Evolutionary conservation across 2,888 invertebrate genomes (phyloP).

Genomic region (Cyrtodaria siliqua): DNA sequence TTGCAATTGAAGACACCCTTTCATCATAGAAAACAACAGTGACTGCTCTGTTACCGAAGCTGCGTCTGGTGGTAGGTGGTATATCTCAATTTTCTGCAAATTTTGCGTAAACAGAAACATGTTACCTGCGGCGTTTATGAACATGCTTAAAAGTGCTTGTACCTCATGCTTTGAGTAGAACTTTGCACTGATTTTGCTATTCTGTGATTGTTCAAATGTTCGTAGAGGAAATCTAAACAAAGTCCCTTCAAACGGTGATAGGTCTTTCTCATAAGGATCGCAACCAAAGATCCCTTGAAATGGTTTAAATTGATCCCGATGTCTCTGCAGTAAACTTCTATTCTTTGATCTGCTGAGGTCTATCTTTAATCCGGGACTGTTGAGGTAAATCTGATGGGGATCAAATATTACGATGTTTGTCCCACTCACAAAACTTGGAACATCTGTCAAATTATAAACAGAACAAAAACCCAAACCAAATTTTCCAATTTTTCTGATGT

Average conservation of each 20-base stretch:
- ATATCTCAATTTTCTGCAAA: slow-evolving; percentile 73
- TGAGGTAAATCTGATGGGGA: slow-evolving; percentile 79
- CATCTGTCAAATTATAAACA: slow-evolving; percentile 84
- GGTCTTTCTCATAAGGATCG: background rate
- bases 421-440: slow-evolving; percentile 82
- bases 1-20: slow-evolving; percentile 6
- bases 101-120: slow-evolving; percentile 83
- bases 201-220: slow-evolving; percentile 72
- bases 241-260: slow-evolving; percentile 72
- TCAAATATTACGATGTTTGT: slow-evolving; percentile 83
- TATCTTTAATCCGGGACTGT: slow-evolving; percentile 37
- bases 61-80: slow-evolving; percentile 65
- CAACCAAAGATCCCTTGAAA: slow-evolving; percentile 76
- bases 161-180: slow-evolving; percentile 75
- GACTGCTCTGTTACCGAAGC: background rate
- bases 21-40: slow-evolving; percentile 5
- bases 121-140: slow-evolving; percentile 75
- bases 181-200: slow-evolving; percentile 75
- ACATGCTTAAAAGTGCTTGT: slow-evolving; percentile 70
- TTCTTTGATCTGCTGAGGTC: slow-evolving; percentile 17
- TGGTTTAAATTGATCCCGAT: slow-evolving; percentile 76
- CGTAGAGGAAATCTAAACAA: slow-evolving; percentile 83
- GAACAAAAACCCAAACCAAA: slow-evolving; percentile 84
- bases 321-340: slow-evolving; percentile 47
- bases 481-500: slow-evolving; percentile 80